phyloP scores from a whole-genome alignment of 1,140 invertebrate genomes.

The Bombus soroeensis region DNA sequence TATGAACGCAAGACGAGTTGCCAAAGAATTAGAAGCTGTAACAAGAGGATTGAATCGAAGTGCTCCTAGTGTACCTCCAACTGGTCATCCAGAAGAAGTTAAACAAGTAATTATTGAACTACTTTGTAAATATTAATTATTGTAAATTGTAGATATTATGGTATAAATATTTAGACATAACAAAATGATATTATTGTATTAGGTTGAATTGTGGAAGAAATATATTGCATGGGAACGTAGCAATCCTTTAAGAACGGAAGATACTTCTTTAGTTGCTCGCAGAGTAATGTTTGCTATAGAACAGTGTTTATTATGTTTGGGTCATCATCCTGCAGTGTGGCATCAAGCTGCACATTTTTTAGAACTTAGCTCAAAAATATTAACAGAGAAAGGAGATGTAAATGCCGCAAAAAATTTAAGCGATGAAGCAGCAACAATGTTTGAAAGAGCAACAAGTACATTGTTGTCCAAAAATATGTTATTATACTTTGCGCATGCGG shows the following conservation, averaged over 20 bases:
- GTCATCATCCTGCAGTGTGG: conserved; percentile 99
- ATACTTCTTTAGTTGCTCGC: conserved; percentile 95
- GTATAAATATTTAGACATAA: conserved; percentile 27
- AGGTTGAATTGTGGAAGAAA: conserved; percentile 99
- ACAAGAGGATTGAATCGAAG: conserved; percentile 97
- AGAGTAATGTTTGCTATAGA: conserved; percentile 99
- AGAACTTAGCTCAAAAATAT: conserved; percentile 95
- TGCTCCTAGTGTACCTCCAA: conserved; percentile 96
- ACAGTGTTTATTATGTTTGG: conserved; percentile 97
- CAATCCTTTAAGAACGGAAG: conserved; percentile 98
- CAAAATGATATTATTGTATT: conserved; percentile 38
- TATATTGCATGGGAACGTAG: conserved; percentile 99
- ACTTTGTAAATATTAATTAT: background rate
- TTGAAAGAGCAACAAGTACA: conserved; percentile 95
- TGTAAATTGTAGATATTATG: background rate
- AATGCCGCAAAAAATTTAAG: conserved; percentile 95
- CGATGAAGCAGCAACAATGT: conserved; percentile 96
- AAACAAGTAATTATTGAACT: conserved; percentile 89
- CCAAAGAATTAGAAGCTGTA: conserved; percentile 97
- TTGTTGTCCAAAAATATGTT: conserved; percentile 96
- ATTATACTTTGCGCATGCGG: conserved; percentile 98
- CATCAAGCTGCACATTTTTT: conserved; percentile 98
- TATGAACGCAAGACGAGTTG: conserved; percentile 98
- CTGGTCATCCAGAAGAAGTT: conserved; percentile 94
- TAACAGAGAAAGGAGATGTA: conserved; percentile 97